These are phyloP conservation scores for Rhea americana DNA, from an alignment of 2,113 vertebrate genomes.

Conservation along the genomic window DNA sequence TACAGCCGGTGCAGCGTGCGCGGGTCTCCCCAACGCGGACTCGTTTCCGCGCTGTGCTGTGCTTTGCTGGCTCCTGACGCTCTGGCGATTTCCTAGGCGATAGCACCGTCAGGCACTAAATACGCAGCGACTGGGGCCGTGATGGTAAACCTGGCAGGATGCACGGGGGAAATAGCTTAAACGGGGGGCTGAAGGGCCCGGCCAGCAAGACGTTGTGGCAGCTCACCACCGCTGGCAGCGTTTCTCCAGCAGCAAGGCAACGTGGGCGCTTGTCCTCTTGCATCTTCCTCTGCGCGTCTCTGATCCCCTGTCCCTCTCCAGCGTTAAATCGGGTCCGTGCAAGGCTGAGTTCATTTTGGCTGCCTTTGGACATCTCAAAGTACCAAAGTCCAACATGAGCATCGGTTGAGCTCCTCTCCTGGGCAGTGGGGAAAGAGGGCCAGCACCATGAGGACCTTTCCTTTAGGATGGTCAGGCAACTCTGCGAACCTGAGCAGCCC, in stretches of 20 bases:
- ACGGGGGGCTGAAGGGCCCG: neutral
- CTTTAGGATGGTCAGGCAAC: accelerated
- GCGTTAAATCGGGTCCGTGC: neutral
- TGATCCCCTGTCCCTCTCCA: neutral
- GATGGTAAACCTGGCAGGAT: neutral
- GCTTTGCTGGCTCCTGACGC: neutral
- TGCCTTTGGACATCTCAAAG: neutral
- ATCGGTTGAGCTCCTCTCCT: neutral
- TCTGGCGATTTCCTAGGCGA: neutral
- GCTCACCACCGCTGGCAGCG: neutral
- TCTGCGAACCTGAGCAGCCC: neutral
- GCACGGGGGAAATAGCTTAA: neutral
- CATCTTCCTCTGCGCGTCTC: accelerated
- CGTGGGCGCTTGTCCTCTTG: neutral
- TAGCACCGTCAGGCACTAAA: neutral
- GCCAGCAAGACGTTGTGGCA: neutral
- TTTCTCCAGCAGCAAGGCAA: neutral
- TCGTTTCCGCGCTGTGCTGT: too few species aligned
- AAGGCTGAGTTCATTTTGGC: neutral
- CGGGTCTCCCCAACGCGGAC: too few species aligned
- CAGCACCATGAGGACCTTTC: neutral
- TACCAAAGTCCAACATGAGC: accelerated
- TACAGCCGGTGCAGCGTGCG: too few species aligned
- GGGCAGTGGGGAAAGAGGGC: neutral
- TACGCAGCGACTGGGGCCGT: neutral